Evolutionary conservation across 2,888 invertebrate genomes (phyloP).

Genomic region (Zygothrica quintamaculata): DNA sequence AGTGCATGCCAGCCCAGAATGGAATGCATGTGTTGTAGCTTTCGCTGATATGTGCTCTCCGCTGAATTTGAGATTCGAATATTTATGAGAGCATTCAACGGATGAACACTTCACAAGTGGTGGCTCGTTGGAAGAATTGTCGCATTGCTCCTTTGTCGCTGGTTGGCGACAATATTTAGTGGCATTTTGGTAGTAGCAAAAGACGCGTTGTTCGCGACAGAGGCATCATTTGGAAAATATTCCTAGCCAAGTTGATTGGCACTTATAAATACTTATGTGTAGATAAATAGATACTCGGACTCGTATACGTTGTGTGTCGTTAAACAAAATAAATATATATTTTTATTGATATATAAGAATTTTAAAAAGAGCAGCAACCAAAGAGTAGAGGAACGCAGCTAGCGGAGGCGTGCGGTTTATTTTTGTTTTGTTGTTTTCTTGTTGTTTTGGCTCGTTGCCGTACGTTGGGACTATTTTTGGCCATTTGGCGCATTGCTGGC

Average conservation of each 20-base stretch:
- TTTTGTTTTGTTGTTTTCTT: slow-evolving; percentile 25
- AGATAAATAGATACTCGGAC: not conserved
- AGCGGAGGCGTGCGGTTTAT: slow-evolving; percentile 4
- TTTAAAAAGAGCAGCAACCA: slow-evolving; percentile 13
- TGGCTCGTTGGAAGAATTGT: slow-evolving; percentile 66
- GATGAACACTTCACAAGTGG: slow-evolving; percentile 81
- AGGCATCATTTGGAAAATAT: slow-evolving; percentile 34
- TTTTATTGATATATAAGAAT: slow-evolving; percentile 8
- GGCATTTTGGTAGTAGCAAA: slow-evolving; percentile 60
- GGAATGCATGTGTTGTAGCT: slow-evolving; percentile 61
- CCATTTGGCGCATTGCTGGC: slow-evolving; percentile 50
- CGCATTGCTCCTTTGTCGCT: slow-evolving; percentile 52
- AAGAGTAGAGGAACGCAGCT: not conserved
- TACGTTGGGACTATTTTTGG: slow-evolving; percentile 73
- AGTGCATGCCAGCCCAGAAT: slow-evolving; percentile 61
- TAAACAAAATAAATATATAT: slow-evolving; percentile 37
- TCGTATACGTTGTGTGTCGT: slow-evolving; percentile 6
- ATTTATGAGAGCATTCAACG: not conserved
- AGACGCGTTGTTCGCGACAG: slow-evolving; percentile 62
- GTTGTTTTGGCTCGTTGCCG: slow-evolving; percentile 71
- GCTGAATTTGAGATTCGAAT: slow-evolving; percentile 39
- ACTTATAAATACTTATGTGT: slow-evolving; percentile 32
- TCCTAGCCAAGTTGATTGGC: slow-evolving; percentile 20
- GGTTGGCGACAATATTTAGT: slow-evolving; percentile 50
- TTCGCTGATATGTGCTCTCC: slow-evolving; percentile 25